Evolutionary conservation across 2,888 invertebrate species (phyloP).

Genomic region (Ernsta delagoae): DNA sequence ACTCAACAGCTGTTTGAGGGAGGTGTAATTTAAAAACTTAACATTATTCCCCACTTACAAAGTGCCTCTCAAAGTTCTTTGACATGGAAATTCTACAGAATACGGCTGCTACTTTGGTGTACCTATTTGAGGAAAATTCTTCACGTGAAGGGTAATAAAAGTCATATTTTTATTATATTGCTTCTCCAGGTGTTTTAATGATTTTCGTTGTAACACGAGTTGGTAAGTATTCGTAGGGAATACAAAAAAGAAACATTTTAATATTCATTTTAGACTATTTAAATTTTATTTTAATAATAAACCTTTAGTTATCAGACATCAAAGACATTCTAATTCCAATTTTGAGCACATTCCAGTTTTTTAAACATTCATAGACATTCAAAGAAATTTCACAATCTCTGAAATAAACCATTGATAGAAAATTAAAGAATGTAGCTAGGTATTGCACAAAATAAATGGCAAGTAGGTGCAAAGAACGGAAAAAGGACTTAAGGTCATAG

Average conservation of each 20-base stretch:
- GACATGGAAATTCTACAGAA: constrained; percentile 31
- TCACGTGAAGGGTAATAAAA: background rate
- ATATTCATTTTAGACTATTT: no score
- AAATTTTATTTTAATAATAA: no score
- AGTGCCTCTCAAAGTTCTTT: constrained; percentile 24
- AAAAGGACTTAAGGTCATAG: background rate
- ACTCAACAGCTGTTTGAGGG: constrained; percentile 5
- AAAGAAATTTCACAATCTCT: background rate
- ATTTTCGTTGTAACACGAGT: no score
- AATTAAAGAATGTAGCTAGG: background rate
- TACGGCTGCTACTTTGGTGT: constrained; percentile 17
- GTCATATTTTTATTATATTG: background rate
- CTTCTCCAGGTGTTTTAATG: no score
- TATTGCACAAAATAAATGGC: background rate
- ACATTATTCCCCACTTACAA: constrained; percentile 25
- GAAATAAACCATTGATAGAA: background rate
- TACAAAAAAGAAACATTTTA: no score
- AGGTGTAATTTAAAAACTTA: constrained; percentile 35
- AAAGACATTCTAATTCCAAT: no score
- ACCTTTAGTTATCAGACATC: no score
- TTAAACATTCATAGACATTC: background rate
- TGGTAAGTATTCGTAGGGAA: no score
- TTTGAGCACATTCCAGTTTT: no score
- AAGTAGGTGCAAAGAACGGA: background rate
- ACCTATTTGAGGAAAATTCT: constrained; percentile 24